Evolutionary conservation across 2,113 vertebrate genomes (phyloP).

Genomic region (Orthonyx spaldingii): DNA sequence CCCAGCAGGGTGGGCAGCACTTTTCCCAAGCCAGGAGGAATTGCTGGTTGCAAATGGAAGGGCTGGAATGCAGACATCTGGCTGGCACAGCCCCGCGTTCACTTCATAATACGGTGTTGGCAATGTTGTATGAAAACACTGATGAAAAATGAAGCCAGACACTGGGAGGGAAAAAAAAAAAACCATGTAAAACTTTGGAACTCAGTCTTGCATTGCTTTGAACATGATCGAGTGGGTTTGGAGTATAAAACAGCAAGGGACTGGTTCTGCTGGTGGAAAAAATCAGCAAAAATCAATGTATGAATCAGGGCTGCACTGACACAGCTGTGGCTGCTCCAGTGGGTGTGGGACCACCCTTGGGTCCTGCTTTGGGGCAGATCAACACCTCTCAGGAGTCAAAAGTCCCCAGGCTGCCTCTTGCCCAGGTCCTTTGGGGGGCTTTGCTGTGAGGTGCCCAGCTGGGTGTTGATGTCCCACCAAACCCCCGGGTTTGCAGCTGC

Average conservation of each 20-base stretch:
- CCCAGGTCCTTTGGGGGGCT: not conserved
- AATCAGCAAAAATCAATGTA: not conserved
- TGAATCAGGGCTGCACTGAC: fast-evolving
- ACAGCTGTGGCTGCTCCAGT: fast-evolving
- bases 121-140: not conserved
- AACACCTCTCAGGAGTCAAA: not conserved
- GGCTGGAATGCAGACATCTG: not conserved
- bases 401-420: not conserved
- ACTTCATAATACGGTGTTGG: not conserved
- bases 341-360: not conserved
- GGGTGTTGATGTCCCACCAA: fast-evolving
- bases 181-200: not conserved
- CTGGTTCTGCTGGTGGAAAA: not conserved
- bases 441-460: not conserved
- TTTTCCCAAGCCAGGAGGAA: not conserved
- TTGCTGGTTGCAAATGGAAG: not conserved
- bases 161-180: not conserved
- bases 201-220: not conserved
- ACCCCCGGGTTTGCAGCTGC: fast-evolving
- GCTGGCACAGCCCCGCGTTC: not conserved
- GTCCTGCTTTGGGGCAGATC: not conserved
- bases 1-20: not conserved
- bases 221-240: not conserved
- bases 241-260: not conserved
- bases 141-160: not conserved